Evolutionary conservation across 2,888 invertebrate species (phyloP).

Genomic region (Itoplectis maculator): DNA sequence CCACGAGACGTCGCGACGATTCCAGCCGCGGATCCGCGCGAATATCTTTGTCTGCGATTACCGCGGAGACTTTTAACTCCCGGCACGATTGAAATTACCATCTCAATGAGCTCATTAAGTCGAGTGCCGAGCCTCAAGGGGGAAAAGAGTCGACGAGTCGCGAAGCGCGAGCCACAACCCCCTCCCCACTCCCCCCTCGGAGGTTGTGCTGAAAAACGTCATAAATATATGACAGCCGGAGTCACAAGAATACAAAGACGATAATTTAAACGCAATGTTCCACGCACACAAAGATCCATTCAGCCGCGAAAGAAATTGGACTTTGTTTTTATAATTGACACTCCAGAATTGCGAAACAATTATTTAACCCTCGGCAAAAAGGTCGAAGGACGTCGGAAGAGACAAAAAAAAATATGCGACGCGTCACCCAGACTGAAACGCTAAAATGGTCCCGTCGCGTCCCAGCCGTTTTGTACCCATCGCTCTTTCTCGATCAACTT

Average conservation of each 20-base stretch:
- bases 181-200: too few species aligned
- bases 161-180: neutral
- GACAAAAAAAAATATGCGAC: conserved; percentile 49
- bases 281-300: neutral
- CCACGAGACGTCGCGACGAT: conserved; percentile 19
- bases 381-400: too few species aligned
- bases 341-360: neutral
- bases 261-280: neutral
- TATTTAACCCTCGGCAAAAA: too few species aligned
- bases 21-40: conserved; percentile 3
- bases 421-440: conserved; percentile 27
- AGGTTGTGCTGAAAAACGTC: conserved; percentile 14
- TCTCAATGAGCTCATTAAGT: conserved; percentile 64
- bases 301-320: neutral
- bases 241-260: neutral
- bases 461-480: conserved; percentile 33
- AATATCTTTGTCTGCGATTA: conserved; percentile 37
- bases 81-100: conserved; percentile 49
- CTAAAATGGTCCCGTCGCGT: conserved; percentile 51
- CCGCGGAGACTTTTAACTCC: conserved; percentile 3
- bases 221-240: conserved; percentile 29
- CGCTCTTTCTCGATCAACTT: conserved; percentile 54
- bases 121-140: conserved; percentile 8
- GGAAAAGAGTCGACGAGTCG: conserved; percentile 4
- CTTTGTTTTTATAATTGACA: neutral